Evolutionary conservation across 2,888 invertebrate genomes (phyloP), one percentile per base, ranked within the genome.

Genomic region (Sphecodes monilicornis): DNA sequence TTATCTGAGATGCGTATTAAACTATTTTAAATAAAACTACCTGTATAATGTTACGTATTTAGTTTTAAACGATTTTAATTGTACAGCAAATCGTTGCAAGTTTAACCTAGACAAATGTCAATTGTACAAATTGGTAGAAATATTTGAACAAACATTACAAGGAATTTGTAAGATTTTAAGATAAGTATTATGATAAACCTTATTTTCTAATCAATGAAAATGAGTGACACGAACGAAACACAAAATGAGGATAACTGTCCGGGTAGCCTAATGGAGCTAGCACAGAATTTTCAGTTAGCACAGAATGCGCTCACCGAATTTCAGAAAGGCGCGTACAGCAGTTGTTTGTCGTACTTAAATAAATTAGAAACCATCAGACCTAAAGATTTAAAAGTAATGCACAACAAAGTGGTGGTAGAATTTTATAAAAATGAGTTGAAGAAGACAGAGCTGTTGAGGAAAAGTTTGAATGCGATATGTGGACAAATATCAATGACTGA

Each of bases 331-430:
- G 96, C 97, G 86, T 97, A 96, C 92, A 91, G 95, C 26, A 94
- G 95, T 16, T 96, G 97, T 77, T 93, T 97, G 18, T 96, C 96
- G 88, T 95, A 96, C 88, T 95, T 98, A 88, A 96, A 95, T 85
- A 97, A 97, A 93, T 94, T 98, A 85, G 97, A 97, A 92, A 94
- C 94, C 41, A 92, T 96, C 6, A 95, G 97, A 74, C 96, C 96
- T 0, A 96, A 96, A 83, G 97, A 97, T 94, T 96, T 97, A 85
- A 97, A 98, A 93, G 96, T 98, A 2, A 95, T 96, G 69, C 98
- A 98, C 92, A 99, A 99, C 93, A 97, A 97, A 95, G 97, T 97
- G 41, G 97, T 99, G 0, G 97, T 97, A 0, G 98, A 98, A 92
- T 98, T 97, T 94, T 98, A 97, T 94, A 96, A 96, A 86, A 96